Base-by-base conservation (phyloP, 2,888 invertebrate genomes). In the Herminia tarsipennalis region DNA sequence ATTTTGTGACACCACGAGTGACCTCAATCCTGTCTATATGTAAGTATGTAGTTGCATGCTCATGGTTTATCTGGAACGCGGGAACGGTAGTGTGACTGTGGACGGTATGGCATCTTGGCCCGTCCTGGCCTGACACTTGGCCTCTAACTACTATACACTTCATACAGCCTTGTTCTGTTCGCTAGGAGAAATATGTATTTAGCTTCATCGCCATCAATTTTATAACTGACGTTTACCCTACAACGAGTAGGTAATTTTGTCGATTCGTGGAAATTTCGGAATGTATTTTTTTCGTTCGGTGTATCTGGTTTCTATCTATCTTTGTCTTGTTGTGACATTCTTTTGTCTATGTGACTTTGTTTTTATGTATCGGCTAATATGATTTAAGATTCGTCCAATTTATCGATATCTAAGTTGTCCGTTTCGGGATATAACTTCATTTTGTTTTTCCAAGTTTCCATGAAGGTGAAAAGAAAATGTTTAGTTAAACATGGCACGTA, bases 1-100 rank as follows among this genome's bases (percentile, higher is more conserved):
- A 47, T 39, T 41, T 38, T 43, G 62, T 65, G 68, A 65, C 59
- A 58, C 70, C 41, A 47, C 55, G 60, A 42, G 47, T 58, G 76
- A 75, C 81, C 81, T 72, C 78, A 68, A 73, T 80, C 70, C 70
- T 62, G 49, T 53, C 42, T 55, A 42, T 45, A 58, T 54, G 42
- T 48, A 66, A 69, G 65, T 60, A 65, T 70, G 71, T 69, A 70
- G 71, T 76, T 66, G 75, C 76, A 71, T 76, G 74, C 68, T 63
- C 65, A 66, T 46, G 50, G 73, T 73, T 70, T 79, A 86, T 88
- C 85, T 88, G 76, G 88, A 85, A 87, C 88, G 87, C 88, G 88
- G 84, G 88, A 87, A 86, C 83, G 79, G 81, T 79, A 81, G 81
- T 81, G 72, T 67, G 63, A 68, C 73, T 66, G 66, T 66, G 76